A percentile compares a stretch with the other conserved stretches of the same genome.
phyloP scores from a whole-genome alignment of 2,797 vertebrate species.

The Calcarius lapponicus region DNA sequence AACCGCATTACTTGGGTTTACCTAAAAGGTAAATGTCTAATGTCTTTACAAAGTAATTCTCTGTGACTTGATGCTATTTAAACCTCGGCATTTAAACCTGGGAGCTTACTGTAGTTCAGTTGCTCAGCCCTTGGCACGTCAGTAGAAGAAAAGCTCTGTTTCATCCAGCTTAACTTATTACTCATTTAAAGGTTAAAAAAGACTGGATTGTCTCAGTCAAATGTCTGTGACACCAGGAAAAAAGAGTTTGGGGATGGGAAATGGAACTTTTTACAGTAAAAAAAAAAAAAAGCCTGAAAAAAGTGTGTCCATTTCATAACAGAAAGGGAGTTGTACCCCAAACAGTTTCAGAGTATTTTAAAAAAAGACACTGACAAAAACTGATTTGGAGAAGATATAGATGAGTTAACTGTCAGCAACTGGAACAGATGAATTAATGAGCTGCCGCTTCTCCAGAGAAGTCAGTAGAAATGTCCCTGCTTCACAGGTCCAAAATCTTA shows the following conservation, averaged over 20 bases:
- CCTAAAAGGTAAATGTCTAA: neutral
- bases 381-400: neutral
- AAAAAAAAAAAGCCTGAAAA: neutral
- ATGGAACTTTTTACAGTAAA: neutral
- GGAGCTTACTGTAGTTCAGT: neutral
- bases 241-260: neutral
- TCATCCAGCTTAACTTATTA: neutral
- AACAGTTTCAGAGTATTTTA: neutral
- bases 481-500: neutral
- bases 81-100: neutral
- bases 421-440: neutral
- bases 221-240: neutral
- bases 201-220: neutral
- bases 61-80: neutral
- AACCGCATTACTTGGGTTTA: neutral
- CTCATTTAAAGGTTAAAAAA: neutral
- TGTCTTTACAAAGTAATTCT: neutral
- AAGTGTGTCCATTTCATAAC: neutral
- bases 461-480: neutral
- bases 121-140: neutral
- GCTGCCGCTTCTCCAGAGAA: neutral
- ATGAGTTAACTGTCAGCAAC: neutral
- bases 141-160: neutral
- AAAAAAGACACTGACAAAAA: neutral
- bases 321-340: neutral